Evolutionary conservation across 2,797 vertebrate species (phyloP).

Genomic region (Sebastes vulpes): DNA sequence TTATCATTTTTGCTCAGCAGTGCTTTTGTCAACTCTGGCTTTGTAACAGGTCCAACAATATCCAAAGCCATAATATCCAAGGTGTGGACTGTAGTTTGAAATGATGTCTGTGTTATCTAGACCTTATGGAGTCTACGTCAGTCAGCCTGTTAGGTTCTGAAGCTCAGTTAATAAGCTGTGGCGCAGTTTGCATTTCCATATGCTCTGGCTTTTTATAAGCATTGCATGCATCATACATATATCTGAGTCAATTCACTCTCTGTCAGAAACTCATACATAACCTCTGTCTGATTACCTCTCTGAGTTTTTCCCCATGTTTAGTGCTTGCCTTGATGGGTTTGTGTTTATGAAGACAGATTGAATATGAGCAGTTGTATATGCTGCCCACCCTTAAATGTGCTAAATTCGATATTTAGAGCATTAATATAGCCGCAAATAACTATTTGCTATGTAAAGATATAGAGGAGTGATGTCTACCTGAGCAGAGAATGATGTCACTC

Average conservation of each 20-base stretch:
- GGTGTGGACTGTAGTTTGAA: constrained; percentile 15
- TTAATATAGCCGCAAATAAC: not conserved
- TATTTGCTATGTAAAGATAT: not conserved
- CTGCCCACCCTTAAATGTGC: not conserved
- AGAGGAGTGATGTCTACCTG: not conserved
- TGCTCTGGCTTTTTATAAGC: constrained; percentile 32
- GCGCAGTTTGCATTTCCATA: constrained; percentile 45
- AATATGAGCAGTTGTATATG: not conserved
- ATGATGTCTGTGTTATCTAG: constrained; percentile 15
- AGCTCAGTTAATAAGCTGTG: not conserved
- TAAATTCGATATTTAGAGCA: not conserved
- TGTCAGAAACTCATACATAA: constrained; percentile 15
- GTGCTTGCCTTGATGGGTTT: constrained; percentile 11
- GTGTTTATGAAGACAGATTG: constrained; percentile 9
- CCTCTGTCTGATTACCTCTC: constrained; percentile 33
- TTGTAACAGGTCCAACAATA: constrained; percentile 41
- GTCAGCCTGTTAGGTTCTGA: not conserved
- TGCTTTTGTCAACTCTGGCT: constrained; percentile 55
- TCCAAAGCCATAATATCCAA: constrained; percentile 11
- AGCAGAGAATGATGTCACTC: not conserved
- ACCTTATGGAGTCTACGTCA: not conserved
- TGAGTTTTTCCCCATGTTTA: constrained; percentile 1
- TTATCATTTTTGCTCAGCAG: constrained; percentile 46
- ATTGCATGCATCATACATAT: constrained; percentile 4
- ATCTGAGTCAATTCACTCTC: constrained; percentile 35